Conservation (phyloP, 2,113 vertebrate species). For the Brachionichthys hirsutus region DNA sequence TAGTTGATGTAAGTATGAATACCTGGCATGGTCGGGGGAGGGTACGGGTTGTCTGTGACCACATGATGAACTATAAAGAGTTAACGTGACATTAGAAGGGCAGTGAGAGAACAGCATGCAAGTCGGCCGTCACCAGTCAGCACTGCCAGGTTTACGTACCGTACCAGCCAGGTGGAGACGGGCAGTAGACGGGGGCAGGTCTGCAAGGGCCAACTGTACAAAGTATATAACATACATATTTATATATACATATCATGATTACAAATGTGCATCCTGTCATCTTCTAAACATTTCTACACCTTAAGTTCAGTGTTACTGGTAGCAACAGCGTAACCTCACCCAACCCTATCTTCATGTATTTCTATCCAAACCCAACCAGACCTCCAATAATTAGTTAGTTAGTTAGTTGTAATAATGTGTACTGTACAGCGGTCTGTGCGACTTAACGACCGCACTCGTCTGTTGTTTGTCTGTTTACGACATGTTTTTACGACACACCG, state of each 20-base stretch:
- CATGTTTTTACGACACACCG: no score
- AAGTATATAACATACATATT: not conserved
- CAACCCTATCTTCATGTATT: no score
- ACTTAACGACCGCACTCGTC: no score
- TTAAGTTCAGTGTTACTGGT: no score
- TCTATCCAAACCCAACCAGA: no score
- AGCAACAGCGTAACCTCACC: no score
- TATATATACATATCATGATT: not conserved
- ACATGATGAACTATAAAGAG: slow-evolving; percentile 78
- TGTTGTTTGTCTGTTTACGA: no score
- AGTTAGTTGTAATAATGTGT: no score
- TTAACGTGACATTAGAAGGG: not conserved
- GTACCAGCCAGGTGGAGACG: slow-evolving; percentile 79
- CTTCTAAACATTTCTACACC: no score
- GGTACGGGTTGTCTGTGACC: slow-evolving; percentile 79
- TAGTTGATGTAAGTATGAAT: slow-evolving; percentile 1
- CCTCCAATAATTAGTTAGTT: no score
- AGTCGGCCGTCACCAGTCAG: no score
- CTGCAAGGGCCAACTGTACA: slow-evolving; percentile 74
- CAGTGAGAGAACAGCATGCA: not conserved
- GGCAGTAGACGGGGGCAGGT: slow-evolving; percentile 79
- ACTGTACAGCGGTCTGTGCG: no score
- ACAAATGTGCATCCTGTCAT: not conserved
- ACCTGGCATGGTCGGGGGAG: slow-evolving; percentile 75
- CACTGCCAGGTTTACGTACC: slow-evolving; percentile 68